Conservation (phyloP, 2,113 vertebrate genomes). For the Dicentrarchus labrax region DNA sequence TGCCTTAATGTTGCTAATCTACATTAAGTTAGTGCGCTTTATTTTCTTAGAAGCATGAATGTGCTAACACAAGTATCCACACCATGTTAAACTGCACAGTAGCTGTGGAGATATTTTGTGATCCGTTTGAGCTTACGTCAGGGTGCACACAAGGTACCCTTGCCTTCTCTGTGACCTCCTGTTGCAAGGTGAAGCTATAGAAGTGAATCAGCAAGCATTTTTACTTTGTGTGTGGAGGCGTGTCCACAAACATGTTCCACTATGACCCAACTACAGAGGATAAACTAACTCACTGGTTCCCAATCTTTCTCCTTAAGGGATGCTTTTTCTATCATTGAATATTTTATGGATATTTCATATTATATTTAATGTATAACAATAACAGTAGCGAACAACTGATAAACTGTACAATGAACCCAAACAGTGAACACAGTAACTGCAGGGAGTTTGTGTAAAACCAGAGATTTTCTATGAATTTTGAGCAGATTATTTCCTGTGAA, state of each 20-base stretch:
- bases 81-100: neutral
- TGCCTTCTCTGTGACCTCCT: neutral
- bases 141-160: neutral
- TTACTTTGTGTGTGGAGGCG: neutral
- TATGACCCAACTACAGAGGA: neutral
- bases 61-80: neutral
- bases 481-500: too few relatives aligned
- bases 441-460: too few relatives aligned
- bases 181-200: neutral
- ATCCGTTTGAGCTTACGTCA: neutral
- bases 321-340: too few relatives aligned
- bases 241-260: conserved; percentile 3
- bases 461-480: too few relatives aligned
- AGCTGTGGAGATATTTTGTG: neutral
- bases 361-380: too few relatives aligned
- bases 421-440: too few relatives aligned
- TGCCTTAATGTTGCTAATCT: neutral
- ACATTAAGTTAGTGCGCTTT: neutral
- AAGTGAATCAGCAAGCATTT: neutral
- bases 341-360: too few relatives aligned
- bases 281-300: neutral
- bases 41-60: neutral
- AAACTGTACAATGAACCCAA: too few relatives aligned
- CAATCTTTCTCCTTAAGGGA: too few relatives aligned
- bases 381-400: too few relatives aligned